Evolutionary conservation across 1,140 invertebrate species (phyloP), one percentile per base, ranked within the genome.

Genomic region (Hyphantria cunea): DNA sequence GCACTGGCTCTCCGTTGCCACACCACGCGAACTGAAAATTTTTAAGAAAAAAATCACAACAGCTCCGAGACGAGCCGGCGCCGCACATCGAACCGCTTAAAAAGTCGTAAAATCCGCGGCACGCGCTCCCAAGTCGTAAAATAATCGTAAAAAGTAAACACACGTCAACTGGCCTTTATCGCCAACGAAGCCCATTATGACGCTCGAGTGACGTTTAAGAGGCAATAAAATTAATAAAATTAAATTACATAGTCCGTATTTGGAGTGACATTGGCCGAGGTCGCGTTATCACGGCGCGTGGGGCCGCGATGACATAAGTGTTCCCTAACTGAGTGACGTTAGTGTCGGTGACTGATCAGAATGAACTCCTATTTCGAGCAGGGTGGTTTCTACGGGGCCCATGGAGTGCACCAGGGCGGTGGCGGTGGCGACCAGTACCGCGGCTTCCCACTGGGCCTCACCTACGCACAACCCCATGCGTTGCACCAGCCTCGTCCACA

Each of bases 281-380:
- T 84, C 84, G 86, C 78, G 84, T 85, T 90, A 87, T 86, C 86
- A 80, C 68, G 76, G 78, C 82, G 74, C 81, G 80, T 74, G 78
- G 81, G 75, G 76, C 76, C 80, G 84, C 82, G 78, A 90, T 89
- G 87, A 87, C 86, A 89, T 89, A 89, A 88, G 86, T 84, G 85
- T 75, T 82, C 65, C 54, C 68, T 67, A 68, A 78, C 78, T 77
- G 74, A 84, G 84, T 88, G 86, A 86, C 83, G 80, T 80, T 76
- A 70, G 82, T 83, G 84, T 66, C 74, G 55, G 87, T 84, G 85
- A 84, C 72, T 67, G 63, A 66, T 80, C 89, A 93, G 92, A 92
- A 98, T 98, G 97, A 98, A 98, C 94, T 97, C 96, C 81, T 98
- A 98, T 91, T 98, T 98, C 90, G 97, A 98, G 92, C 97, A 97